Base-by-base conservation (phyloP, 2,797 vertebrate species). In the Sebastes hubbsi region DNA sequence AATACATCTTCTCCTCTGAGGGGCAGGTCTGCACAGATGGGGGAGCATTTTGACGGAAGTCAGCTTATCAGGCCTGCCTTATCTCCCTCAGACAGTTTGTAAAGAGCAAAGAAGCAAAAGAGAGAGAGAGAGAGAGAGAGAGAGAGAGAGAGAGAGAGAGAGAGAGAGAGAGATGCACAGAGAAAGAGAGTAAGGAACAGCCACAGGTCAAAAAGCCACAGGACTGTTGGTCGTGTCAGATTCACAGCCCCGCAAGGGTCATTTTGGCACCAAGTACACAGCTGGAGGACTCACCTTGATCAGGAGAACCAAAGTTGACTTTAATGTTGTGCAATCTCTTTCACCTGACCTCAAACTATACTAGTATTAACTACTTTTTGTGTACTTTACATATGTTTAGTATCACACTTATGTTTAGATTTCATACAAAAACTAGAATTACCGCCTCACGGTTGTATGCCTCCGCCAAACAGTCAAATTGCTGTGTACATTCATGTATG, bases 31-130 rank as follows among this genome's bases (percentile, higher is more conserved):
- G 83, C 84, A 88, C 80, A 87, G 91, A 91, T 86, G 87, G 77
- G 81, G 81, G 80, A 85, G 68, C 78, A 78, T 88, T 88, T 91
- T 92, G 92, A 94, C 77, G 67, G 87, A 90, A 88, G 88, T 88
- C 88, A 85, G 87, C 93, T 95, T 95, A 96, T 96, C 95, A 91
- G 88, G 72, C 8, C 80, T 77, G 80, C 90, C 92, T 95, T 95
- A 96, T 96, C 95, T 93, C 80, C 74, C 81, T 89, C 87, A 91
- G 93, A 94, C 94, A 93, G 94, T 94, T 92, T 92, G 90, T 88
- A 91, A 92, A 93, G 84, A 89, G 90, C 89, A 90, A 76, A 92
- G 87, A 88, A 82, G 81, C 34, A 80, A 80, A 59, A 70, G 34
- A 54, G 72, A 77, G 60, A 16, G 62, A 54, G 52, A 27, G 46